Evolutionary conservation across 2,797 vertebrate species (phyloP), one percentile per base, ranked within the genome.

Genomic region (Euthynnus affinis): DNA sequence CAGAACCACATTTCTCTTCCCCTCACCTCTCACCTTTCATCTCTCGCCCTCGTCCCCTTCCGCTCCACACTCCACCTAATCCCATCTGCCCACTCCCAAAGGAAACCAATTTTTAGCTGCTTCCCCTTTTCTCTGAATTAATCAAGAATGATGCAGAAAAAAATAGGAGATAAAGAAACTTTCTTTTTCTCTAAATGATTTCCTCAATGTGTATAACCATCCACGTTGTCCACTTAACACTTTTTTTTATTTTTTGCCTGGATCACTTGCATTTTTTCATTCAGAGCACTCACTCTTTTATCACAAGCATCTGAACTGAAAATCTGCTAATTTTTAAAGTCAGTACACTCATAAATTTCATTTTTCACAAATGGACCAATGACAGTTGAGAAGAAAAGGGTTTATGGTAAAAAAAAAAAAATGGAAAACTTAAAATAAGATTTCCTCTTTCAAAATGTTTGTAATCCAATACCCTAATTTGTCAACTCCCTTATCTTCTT

Each of bases 111-210:
- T 55, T 57, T 56, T 66, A 53, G 15, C 55, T 55, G 14, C 3
- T 40, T 46, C 40, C 10, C 4, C 14, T 68, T 74, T 81, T 70
- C 77, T 58, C 15, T 61, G 55, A 56, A 78, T 78, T 37, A 75
- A 68, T 74, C 7, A 66, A 60, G 51, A 73, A 48, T 9, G 34
- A 46, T 29, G 9, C 10, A 37, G 48, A 44, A 62, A 55, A 49
- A 66, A 29, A 49, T 6, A 12, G 14, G n/a, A 65, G 49, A 71
- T 29, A 42, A 75, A 71, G 14, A 57, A 32, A 63, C 32, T 17
- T 72, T 74, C 56, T 9, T 42, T n/a, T 56, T 23, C 32, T 51
- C 44, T 46, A 25, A 53, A 27, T n/a, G 34, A 18, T 44, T 44
- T 62, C 3, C 8, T 23, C 9, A 18, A 44, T 42, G 13, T 18